Base-by-base conservation (phyloP, 2,113 vertebrate genomes). In the Uropsilus gracilis region DNA sequence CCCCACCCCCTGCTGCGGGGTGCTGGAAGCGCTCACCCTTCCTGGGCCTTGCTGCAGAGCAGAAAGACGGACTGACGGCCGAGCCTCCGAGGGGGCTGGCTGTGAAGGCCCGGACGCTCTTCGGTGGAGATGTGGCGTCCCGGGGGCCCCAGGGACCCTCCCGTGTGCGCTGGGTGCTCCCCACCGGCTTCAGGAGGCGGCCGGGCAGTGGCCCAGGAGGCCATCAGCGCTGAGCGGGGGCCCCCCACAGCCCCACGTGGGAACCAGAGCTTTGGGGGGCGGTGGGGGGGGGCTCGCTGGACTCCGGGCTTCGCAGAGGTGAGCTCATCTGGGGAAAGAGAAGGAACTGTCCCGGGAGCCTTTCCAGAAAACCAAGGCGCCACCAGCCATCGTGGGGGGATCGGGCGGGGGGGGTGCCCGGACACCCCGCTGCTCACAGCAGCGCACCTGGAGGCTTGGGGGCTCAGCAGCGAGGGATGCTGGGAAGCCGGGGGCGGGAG, bases 121-220 rank as follows among this genome's bases (percentile, higher is more conserved):
- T 39, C n/a, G 89, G 59, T 76, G 71, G 75, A 76, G 71, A 93
- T 83, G 81, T 30, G 34, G 90, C 89, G 63, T 92, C 75, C 83
- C 91, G 66, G 59, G 78, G 44, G 34, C 11, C 44, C 0, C 13
- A 0, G 46, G 34, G 66, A 76, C 46, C 22, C 53, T 9, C 48
- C 10, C 6, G 22, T 12, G 42, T 37, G 9, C 6, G 2, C 24
- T 34, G 77, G 81, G 63, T 57, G 76, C 17, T 34, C 64, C 71
- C 20, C 64, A 24, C 81, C 48, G 55, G 57, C 16, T 39, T 77
- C 46, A 37, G 69, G 46, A 82, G 1, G 13, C 0, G 1, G 46
- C 20, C 9, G 24, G 37, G 34, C 8, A 18, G 37, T 28, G 44
- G 9, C 69, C 32, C 39, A 28, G 17, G 32, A 55, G 6, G 32